Base-by-base conservation (phyloP, 2,113 vertebrate species). In the Eira barbara region DNA sequence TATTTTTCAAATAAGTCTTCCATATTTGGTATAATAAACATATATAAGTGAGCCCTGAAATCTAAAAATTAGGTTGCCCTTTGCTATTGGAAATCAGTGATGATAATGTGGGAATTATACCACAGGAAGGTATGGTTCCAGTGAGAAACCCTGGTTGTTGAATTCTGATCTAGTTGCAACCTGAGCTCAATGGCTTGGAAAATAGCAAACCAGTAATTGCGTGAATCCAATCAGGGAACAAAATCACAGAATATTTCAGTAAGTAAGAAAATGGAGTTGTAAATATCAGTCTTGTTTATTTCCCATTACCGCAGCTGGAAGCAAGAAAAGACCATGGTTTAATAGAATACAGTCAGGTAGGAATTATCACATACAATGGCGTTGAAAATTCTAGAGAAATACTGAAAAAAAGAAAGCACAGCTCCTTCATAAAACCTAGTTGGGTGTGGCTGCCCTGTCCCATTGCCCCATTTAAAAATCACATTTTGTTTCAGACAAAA, bases 191-290 rank as follows among this genome's bases (percentile, higher is more conserved):
- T 98, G 98, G 98, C 97, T 98, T 98, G 94, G 98, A 98, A 98
- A 98, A 98, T 98, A 98, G 98, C 57, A 0, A 98, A 97, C 98
- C 98, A 97, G 98, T 98, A 98, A 99, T 98, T 98, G 98, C 97
- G 97, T 98, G 98, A 99, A 98, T 99, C 98, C 97, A 99, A 98
- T 98, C 98, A 98, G 0, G 97, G 98, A 98, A 98, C 95, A 98
- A 99, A 99, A 97, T 98, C 96, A 89, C 97, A 96, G 94, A 98
- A 97, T 98, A 97, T 98, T 98, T 97, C 93, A 98, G 98, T 97
- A 98, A 99, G 97, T 98, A 98, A 98, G 98, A 97, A 98, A 97
- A 97, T 89, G 98, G 98, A 98, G 98, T 97, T 98, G 91, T 98
- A 97, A 98, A 97, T 98, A 97, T 95, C 97, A 97, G 94, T 55